These are phyloP conservation scores for Gymnocheta viridis DNA, from an alignment of 2,888 invertebrate species.

Conservation along the genomic window DNA sequence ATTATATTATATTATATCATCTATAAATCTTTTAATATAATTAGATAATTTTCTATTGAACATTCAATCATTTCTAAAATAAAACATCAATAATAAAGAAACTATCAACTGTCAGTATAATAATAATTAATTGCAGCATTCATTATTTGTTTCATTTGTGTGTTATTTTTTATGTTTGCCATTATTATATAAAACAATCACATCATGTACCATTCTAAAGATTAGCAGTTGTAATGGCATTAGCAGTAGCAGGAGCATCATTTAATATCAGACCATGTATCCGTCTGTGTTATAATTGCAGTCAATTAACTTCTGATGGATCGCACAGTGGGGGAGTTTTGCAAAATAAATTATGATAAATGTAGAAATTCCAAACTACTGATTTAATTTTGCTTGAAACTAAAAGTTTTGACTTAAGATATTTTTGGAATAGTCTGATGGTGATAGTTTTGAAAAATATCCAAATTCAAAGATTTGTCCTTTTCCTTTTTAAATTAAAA, in stretches of 20 bases:
- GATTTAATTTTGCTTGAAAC: background rate
- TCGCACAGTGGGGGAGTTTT: background rate
- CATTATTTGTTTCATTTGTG: constrained; percentile 2
- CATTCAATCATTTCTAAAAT: background rate
- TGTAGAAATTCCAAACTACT: background rate
- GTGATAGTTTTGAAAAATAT: no score
- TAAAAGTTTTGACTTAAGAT: no score
- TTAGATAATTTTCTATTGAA: background rate
- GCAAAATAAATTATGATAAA: no score
- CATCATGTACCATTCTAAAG: background rate
- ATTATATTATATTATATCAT: no score
- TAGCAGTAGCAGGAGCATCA: background rate
- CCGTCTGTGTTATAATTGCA: background rate
- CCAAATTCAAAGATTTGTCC: no score
- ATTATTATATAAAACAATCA: background rate
- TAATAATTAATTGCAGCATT: constrained; percentile 6
- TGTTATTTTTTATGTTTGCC: background rate
- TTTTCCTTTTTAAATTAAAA: no score
- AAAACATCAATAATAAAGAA: background rate
- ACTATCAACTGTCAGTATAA: background rate
- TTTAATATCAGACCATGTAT: background rate
- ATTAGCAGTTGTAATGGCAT: background rate
- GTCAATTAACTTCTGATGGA: background rate
- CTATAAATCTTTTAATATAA: background rate
- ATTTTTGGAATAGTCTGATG: no score